Conservation (phyloP, 30 jellyfish, hydroid and myxozoan genomes). For the Pelagia noctiluca region DNA sequence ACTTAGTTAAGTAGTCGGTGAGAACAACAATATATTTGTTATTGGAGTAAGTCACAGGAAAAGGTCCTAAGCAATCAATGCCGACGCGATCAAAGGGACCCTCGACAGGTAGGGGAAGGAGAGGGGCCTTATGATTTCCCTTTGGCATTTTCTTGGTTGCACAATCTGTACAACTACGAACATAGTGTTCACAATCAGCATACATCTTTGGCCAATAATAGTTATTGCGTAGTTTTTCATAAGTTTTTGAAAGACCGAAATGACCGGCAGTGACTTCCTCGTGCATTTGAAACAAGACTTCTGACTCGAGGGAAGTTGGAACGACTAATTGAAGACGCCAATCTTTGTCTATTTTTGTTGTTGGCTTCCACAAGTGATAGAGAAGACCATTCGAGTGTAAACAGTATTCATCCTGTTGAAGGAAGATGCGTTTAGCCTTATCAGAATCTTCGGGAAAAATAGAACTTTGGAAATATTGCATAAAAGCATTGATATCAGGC, state of each 20-base stretch:
- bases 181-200: conserved; percentile 54
- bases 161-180: conserved; percentile 67
- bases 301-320: conserved; percentile 47
- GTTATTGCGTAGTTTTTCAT: conserved; percentile 57
- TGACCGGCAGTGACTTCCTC: conserved; percentile 72
- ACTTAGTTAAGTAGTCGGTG: conserved; percentile 66
- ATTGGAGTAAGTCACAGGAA: conserved; percentile 56
- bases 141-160: conserved; percentile 71
- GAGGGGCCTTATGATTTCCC: conserved; percentile 58
- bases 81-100: conserved; percentile 65
- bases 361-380: conserved; percentile 71
- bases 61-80: conserved; percentile 69
- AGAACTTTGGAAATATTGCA: conserved; percentile 38
- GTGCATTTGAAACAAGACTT: conserved; percentile 48
- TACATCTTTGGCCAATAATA: conserved; percentile 79
- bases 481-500: conserved; percentile 33
- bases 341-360: conserved; percentile 39
- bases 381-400: conserved; percentile 41
- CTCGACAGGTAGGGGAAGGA: conserved; percentile 68
- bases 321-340: conserved; percentile 62
- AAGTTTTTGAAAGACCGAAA: conserved; percentile 59
- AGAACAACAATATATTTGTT: conserved; percentile 64
- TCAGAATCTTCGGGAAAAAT: conserved; percentile 54
- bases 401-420: conserved; percentile 35
- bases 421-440: conserved; percentile 57